Percentiles rank a stretch among this genome's conserved stretches.
Conservation (phyloP, 2,113 vertebrate genomes). For the Petromus typicus region DNA sequence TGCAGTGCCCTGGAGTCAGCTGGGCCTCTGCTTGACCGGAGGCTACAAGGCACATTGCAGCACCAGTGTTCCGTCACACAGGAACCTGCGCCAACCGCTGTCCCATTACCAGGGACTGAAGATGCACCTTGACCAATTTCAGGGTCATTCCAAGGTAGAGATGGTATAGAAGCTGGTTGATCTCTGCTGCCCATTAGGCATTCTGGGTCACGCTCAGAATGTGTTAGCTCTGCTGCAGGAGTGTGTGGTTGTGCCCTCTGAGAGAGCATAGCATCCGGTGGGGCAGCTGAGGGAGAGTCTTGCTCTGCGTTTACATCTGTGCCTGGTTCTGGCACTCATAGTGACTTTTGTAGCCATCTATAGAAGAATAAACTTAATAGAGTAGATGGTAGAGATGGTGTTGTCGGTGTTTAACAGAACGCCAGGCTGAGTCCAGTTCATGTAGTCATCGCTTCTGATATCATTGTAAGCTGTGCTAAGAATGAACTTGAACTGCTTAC, state of each 20-base stretch:
- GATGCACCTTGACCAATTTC: not conserved
- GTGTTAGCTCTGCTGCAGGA: not conserved
- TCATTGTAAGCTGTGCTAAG: not conserved
- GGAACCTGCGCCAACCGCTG: not conserved
- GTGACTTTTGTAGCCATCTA: not conserved
- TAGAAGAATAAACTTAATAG: not conserved
- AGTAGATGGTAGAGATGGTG: not conserved
- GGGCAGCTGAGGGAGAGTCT: not conserved
- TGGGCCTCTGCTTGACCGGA: not conserved
- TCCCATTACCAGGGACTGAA: not conserved
- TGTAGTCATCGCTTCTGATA: not conserved
- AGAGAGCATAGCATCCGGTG: not conserved
- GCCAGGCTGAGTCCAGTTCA: not conserved
- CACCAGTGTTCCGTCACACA: not conserved
- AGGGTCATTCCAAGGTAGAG: not conserved
- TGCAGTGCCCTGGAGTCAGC: fast-evolving
- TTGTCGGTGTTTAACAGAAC: not conserved
- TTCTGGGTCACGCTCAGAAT: not conserved
- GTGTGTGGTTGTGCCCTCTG: too few species aligned
- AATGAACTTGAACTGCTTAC: not conserved
- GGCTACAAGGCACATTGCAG: fast-evolving
- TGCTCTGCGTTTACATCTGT: not conserved
- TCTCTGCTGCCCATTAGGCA: not conserved
- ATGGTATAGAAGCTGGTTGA: not conserved
- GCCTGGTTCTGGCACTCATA: not conserved